Percentiles rank a stretch among this genome's conserved stretches.
Conservation (phyloP, 2,888 invertebrate species). For the Ashinkailepas kermadecensis region DNA sequence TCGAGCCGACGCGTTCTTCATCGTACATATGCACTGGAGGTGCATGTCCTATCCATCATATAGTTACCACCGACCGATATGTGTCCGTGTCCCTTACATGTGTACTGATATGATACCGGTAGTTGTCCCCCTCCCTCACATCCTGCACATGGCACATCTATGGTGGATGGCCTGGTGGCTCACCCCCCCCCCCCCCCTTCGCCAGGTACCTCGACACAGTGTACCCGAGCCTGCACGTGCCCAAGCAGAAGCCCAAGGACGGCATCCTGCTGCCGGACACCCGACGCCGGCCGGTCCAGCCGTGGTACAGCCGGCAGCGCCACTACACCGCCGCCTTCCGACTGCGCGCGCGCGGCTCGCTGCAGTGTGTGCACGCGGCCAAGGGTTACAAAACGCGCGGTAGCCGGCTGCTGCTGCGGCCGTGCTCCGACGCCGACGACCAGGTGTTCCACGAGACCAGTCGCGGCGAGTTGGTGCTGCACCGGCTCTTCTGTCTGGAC, state of each 20-base stretch:
- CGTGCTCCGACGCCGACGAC: slow-evolving; percentile 52
- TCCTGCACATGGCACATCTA: too few relatives aligned
- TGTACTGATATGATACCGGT: too few relatives aligned
- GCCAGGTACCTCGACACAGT: slow-evolving; percentile 74
- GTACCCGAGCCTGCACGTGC: slow-evolving; percentile 68
- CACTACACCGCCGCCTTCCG: slow-evolving; percentile 40
- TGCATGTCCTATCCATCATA: too few relatives aligned
- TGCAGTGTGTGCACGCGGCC: background rate
- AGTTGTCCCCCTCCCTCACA: background rate
- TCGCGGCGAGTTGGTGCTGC: slow-evolving; percentile 71
- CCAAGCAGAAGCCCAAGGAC: slow-evolving; percentile 45
- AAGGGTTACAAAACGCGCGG: slow-evolving; percentile 51
- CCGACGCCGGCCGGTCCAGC: slow-evolving; percentile 57
- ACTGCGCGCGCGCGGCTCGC: slow-evolving; percentile 33
- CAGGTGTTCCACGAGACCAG: slow-evolving; percentile 41
- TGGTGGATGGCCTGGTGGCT: too few relatives aligned
- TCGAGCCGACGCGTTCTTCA: too few relatives aligned
- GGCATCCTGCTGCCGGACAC: slow-evolving; percentile 25
- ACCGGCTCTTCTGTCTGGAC: slow-evolving; percentile 77
- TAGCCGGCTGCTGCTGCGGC: slow-evolving; percentile 60
- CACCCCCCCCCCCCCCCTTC: slow-evolving; percentile 48
- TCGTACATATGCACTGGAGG: too few relatives aligned
- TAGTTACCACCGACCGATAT: too few relatives aligned
- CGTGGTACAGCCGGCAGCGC: slow-evolving; percentile 64
- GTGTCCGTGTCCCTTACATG: too few relatives aligned